Evolutionary conservation across 2,797 vertebrate genomes (phyloP).

Genomic region (Cirrhinus molitorella): DNA sequence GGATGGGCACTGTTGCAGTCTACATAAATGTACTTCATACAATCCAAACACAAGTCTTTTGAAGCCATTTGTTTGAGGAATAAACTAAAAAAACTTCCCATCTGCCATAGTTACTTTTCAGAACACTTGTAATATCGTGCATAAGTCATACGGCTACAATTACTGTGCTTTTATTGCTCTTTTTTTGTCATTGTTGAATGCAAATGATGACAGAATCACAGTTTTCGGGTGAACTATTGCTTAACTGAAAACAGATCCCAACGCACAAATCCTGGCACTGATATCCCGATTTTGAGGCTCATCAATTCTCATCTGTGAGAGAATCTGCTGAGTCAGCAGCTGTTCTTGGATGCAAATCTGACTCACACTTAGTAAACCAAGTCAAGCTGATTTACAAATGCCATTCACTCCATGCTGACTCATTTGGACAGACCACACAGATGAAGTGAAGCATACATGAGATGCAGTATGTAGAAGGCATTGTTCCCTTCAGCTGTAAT

Average conservation of each 20-base stretch:
- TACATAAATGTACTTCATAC: not conserved
- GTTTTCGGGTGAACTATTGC: not conserved
- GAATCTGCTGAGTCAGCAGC: not conserved
- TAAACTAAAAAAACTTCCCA: not conserved
- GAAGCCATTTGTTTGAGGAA: not conserved
- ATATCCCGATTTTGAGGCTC: not conserved
- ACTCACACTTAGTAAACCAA: not conserved
- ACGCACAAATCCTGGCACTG: not conserved
- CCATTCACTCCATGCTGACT: not conserved
- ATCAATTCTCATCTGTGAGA: slow-evolving; percentile 12
- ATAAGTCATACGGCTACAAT: not conserved
- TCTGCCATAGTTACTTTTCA: not conserved
- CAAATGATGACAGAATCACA: not conserved
- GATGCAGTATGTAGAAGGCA: not conserved
- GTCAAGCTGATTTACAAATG: not conserved
- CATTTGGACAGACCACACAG: not conserved
- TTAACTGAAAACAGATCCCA: slow-evolving; percentile 15
- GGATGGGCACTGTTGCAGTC: too few species aligned
- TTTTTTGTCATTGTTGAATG: not conserved
- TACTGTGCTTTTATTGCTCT: not conserved
- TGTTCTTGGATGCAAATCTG: not conserved
- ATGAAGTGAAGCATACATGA: not conserved
- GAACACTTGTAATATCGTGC: too few species aligned
- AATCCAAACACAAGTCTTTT: not conserved
- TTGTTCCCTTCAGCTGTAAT: not conserved